phyloP scores from a whole-genome alignment of 2,797 vertebrate genomes.

The Champsocephalus gunnari region DNA sequence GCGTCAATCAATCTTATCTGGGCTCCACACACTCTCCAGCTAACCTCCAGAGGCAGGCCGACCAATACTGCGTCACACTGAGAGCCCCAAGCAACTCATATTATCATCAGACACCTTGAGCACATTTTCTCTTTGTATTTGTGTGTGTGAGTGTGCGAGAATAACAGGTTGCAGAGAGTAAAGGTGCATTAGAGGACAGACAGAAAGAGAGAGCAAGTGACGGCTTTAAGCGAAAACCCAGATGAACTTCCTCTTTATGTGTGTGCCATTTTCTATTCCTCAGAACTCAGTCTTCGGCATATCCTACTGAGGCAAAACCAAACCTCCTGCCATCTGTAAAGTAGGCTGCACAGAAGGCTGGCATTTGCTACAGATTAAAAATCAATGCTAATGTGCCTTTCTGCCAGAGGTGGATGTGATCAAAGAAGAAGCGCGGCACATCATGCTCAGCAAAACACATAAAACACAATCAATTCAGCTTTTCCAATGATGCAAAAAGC shows the following conservation, averaged over 20 bases:
- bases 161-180: slow-evolving; percentile 43
- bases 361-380: slow-evolving; percentile 62
- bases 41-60: slow-evolving; percentile 69
- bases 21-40: slow-evolving; percentile 74
- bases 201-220: slow-evolving; percentile 39
- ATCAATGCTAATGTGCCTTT: slow-evolving; percentile 69
- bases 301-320: slow-evolving; percentile 52
- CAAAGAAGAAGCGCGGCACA: slow-evolving; percentile 49
- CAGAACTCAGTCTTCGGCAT: slow-evolving; percentile 39
- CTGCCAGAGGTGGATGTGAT: slow-evolving; percentile 57
- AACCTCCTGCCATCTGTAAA: slow-evolving; percentile 64
- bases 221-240: slow-evolving; percentile 46
- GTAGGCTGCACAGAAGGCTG: slow-evolving; percentile 64
- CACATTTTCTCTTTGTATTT: slow-evolving; percentile 55
- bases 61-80: slow-evolving; percentile 57
- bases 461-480: slow-evolving; percentile 61
- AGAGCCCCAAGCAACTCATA: slow-evolving; percentile 62
- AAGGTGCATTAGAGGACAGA: slow-evolving; percentile 65
- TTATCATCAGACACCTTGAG: slow-evolving; percentile 77
- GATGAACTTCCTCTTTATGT: slow-evolving; percentile 57
- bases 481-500: slow-evolving; percentile 46
- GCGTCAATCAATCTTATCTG: slow-evolving; percentile 86
- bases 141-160: slow-evolving; percentile 35
- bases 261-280: slow-evolving; percentile 43
- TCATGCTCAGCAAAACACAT: slow-evolving; percentile 48